phyloP scores from a whole-genome alignment of 2,888 invertebrate species.

The Rhodophaea formosa region DNA sequence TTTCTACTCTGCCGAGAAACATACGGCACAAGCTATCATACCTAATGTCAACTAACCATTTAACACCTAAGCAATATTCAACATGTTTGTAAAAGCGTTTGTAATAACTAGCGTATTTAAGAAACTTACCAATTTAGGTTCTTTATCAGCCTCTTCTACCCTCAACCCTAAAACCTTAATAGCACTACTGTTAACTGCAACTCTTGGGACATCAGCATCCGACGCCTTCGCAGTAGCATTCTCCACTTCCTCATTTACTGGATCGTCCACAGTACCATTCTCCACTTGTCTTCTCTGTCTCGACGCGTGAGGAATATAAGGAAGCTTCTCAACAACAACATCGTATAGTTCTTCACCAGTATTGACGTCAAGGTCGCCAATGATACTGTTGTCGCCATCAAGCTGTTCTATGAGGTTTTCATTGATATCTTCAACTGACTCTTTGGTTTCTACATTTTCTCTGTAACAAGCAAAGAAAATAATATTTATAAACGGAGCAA shows the following conservation, averaged over 20 bases:
- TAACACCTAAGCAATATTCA: too few relatives aligned
- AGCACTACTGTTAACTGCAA: not conserved
- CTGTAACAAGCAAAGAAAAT: not conserved
- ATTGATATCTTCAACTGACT: not conserved
- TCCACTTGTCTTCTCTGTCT: not conserved
- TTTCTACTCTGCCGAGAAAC: too few relatives aligned
- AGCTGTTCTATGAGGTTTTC: not conserved
- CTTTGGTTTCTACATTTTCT: not conserved
- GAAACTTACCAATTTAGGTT: slow-evolving; percentile 48
- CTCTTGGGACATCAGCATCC: not conserved
- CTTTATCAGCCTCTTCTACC: slow-evolving; percentile 63
- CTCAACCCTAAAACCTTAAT: slow-evolving; percentile 56
- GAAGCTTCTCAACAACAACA: not conserved
- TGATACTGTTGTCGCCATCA: not conserved
- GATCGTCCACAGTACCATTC: not conserved
- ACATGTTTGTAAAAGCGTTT: too few relatives aligned
- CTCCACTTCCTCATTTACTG: not conserved
- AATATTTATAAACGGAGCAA: too few relatives aligned
- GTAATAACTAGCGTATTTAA: too few relatives aligned
- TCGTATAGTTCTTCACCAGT: not conserved
- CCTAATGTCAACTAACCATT: too few relatives aligned
- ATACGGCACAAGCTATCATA: too few relatives aligned
- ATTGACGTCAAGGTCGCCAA: not conserved
- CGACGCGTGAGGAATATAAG: not conserved
- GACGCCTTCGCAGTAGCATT: not conserved